phyloP scores from a whole-genome alignment of 2,113 vertebrate species.

The Alces alces region DNA sequence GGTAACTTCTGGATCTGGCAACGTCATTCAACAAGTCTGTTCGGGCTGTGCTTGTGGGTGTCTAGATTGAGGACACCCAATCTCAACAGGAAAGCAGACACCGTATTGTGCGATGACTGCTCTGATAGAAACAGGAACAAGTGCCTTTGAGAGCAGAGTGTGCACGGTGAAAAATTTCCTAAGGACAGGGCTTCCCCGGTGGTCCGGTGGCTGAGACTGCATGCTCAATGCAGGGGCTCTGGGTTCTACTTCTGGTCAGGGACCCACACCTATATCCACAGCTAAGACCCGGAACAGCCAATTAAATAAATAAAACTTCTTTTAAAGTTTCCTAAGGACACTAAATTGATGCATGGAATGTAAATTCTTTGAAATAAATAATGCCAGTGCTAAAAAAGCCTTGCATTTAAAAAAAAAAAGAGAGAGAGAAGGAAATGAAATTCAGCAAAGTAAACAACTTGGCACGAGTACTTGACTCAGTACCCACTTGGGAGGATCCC shows the following conservation, averaged over 20 bases:
- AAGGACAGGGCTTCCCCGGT: not conserved
- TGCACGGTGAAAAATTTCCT: not conserved
- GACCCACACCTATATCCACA: not conserved
- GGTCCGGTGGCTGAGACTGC: not conserved
- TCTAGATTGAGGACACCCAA: not conserved
- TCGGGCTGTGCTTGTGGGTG: not conserved
- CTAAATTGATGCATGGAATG: not conserved
- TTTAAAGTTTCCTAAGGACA: not conserved
- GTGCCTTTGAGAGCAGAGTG: not conserved
- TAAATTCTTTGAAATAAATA: not conserved
- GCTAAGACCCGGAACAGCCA: not conserved
- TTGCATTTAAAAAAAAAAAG: not conserved
- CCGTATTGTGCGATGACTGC: too few relatives aligned
- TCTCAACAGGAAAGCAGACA: not conserved
- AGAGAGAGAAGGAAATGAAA: not conserved
- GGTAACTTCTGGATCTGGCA: not conserved
- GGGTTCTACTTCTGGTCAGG: not conserved
- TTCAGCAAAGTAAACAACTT: not conserved
- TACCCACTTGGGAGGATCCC: not conserved
- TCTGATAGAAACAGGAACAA: not conserved
- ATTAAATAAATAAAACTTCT: not conserved
- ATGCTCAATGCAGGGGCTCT: not conserved
- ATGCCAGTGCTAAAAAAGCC: not conserved
- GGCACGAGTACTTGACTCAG: not conserved
- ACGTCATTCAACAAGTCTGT: not conserved